Conservation (phyloP, 2,888 invertebrate genomes). For the Lithophane semibrunnea region DNA sequence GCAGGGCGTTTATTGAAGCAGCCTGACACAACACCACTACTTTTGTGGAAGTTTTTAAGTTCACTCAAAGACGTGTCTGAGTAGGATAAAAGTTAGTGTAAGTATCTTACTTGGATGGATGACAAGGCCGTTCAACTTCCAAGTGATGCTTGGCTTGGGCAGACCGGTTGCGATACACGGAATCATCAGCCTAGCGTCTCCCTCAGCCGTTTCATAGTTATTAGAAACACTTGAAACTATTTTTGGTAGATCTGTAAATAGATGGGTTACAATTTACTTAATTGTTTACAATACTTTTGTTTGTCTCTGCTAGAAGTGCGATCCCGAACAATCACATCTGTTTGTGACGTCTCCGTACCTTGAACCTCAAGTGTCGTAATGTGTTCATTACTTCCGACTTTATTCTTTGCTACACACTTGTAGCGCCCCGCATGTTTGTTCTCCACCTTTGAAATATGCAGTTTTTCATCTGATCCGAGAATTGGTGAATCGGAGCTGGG, state of each 20-base stretch:
- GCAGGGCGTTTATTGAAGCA: not conserved
- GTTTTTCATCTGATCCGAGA: not conserved
- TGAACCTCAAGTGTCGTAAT: conserved; percentile 46
- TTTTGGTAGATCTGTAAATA: conserved; percentile 41
- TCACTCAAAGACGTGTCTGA: not conserved
- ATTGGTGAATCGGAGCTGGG: not conserved
- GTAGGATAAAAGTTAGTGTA: not conserved
- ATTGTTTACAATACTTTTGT: not conserved
- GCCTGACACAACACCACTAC: not conserved
- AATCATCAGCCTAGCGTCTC: conserved; percentile 39
- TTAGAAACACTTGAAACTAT: conserved; percentile 18
- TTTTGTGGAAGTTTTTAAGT: too few species aligned
- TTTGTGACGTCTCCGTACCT: conserved; percentile 28
- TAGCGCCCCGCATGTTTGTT: conserved; percentile 44
- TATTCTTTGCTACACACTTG: conserved; percentile 52
- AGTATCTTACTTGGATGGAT: conserved; percentile 38
- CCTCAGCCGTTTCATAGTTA: conserved; percentile 36
- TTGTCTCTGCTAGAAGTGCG: not conserved
- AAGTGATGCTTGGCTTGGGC: conserved; percentile 49
- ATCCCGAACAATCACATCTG: too few species aligned
- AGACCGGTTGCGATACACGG: conserved; percentile 48
- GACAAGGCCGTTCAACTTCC: conserved; percentile 29
- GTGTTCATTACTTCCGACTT: conserved; percentile 30
- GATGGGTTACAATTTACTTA: too few species aligned
- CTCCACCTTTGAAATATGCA: conserved; percentile 22